These are phyloP conservation scores for Netelia fuscicornis DNA, from an alignment of 2,888 invertebrate genomes.

Conservation along the genomic window DNA sequence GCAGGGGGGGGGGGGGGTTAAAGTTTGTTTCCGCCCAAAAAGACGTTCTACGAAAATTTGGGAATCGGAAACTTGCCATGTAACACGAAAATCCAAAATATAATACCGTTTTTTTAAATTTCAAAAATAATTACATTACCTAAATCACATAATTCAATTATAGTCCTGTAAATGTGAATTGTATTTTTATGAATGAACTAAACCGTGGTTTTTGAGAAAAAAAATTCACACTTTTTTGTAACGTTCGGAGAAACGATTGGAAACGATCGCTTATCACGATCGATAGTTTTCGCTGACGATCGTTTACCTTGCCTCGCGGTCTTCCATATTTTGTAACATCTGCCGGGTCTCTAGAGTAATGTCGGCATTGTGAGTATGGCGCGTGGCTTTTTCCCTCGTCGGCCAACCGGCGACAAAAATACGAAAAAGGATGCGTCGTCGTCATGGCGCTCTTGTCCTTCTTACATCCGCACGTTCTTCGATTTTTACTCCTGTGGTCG, in stretches of 20 bases:
- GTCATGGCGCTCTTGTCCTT: constrained; percentile 32
- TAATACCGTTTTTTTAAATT: no score
- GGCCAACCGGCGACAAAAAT: constrained; percentile 22
- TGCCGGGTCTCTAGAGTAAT: constrained; percentile 79
- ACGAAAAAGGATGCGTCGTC: no score
- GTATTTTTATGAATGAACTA: no score
- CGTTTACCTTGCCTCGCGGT: constrained; percentile 70
- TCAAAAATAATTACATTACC: no score
- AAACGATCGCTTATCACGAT: constrained; percentile 80
- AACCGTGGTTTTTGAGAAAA: background rate
- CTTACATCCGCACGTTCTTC: constrained; percentile 55
- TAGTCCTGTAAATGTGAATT: no score
- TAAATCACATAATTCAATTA: no score
- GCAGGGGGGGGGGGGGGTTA: no score
- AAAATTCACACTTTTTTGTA: constrained; percentile 3
- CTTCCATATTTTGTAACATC: constrained; percentile 80
- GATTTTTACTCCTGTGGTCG: constrained; percentile 64
- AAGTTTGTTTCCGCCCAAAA: no score
- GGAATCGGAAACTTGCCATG: no score
- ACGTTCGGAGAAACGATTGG: constrained; percentile 41
- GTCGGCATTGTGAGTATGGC: constrained; percentile 73
- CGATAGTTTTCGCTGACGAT: constrained; percentile 77
- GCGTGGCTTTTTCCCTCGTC: constrained; percentile 73
- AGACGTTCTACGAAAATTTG: no score
- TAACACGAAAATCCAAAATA: no score